These are phyloP conservation scores for Melanostigma gelatinosum DNA, from an alignment of 2,113 vertebrate species.

Conservation along the genomic window DNA sequence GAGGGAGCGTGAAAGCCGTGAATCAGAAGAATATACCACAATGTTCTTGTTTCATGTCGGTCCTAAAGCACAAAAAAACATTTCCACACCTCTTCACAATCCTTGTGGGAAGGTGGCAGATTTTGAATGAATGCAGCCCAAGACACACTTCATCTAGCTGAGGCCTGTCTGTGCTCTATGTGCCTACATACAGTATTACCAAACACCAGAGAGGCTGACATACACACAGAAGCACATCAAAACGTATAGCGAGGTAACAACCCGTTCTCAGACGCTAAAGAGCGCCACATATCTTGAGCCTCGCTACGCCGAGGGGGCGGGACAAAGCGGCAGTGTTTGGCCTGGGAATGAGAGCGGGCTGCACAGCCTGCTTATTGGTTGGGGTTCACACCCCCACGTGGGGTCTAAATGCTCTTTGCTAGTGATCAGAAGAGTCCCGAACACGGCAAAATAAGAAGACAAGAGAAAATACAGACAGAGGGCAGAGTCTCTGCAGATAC, in stretches of 20 bases:
- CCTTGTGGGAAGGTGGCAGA: background rate
- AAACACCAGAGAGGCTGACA: background rate
- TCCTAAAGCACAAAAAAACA: background rate
- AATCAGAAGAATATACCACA: background rate
- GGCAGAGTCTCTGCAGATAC: background rate
- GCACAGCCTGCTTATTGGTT: background rate
- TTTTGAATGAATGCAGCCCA: background rate
- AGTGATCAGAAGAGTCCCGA: too few relatives aligned
- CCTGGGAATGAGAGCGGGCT: background rate
- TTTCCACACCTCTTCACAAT: background rate
- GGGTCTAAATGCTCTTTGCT: background rate
- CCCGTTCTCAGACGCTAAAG: background rate
- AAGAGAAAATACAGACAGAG: too few relatives aligned
- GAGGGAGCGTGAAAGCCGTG: background rate
- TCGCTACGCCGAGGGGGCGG: too few relatives aligned
- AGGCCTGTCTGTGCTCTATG: background rate
- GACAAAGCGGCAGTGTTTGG: too few relatives aligned
- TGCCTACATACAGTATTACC: background rate
- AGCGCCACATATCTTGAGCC: background rate
- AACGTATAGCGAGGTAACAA: background rate
- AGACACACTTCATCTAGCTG: too few relatives aligned
- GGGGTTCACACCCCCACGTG: too few relatives aligned
- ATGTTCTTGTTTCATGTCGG: background rate
- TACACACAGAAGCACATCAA: background rate
- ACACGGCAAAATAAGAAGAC: too few relatives aligned